Evolutionary conservation across 1,140 invertebrate species (phyloP), one percentile per base, ranked within the genome.

Genomic region (Tyrophagus putrescentiae): DNA sequence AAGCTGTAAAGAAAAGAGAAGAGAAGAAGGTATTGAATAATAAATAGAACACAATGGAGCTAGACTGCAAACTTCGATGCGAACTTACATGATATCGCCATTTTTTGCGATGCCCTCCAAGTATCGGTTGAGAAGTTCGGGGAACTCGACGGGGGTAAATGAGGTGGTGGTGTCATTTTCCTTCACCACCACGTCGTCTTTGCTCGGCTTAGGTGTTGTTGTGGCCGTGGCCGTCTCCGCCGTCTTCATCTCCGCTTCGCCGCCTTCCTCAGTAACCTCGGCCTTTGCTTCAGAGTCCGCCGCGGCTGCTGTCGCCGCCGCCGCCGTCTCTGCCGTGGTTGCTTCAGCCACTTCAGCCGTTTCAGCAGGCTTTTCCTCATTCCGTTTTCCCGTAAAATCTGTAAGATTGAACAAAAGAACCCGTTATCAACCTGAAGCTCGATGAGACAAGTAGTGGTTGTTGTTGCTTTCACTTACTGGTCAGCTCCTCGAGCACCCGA

Each of bases 41-140:
- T 48, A 60, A 61, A 59, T 28, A 57, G 44, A 31, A 31, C 7
- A 58, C 2, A 6, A n/a, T 9, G 5, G 27, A 33, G 21, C 31
- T 31, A 60, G 33, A n/a, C 29, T 13, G 50, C 6, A 13, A 42
- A 31, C 48, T 31, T 6, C 3, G 52, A 57, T 27, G 11, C n/a
- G 13, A 60, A 69, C 69, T 69, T 67, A 73, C 70, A 94, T 79
- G 7, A 88, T 88, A 72, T 95, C 87, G 56, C 92, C 92, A 58
- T 89, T 93, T 74, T 86, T 85, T 0, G 91, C 91, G 57, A 96
- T 87, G 75, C 83, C 86, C 64, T 79, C 79, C 45, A 96, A 74
- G 72, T 93, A 94, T 33, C 92, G 86, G 67, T 95, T 89, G 45
- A 96, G 75, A 67, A 87, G 81, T 56, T 81, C 77, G n/a, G 90